Evolutionary conservation across 2,113 vertebrate genomes (phyloP).

Genomic region (Stomatorhinus ivindoensis): DNA sequence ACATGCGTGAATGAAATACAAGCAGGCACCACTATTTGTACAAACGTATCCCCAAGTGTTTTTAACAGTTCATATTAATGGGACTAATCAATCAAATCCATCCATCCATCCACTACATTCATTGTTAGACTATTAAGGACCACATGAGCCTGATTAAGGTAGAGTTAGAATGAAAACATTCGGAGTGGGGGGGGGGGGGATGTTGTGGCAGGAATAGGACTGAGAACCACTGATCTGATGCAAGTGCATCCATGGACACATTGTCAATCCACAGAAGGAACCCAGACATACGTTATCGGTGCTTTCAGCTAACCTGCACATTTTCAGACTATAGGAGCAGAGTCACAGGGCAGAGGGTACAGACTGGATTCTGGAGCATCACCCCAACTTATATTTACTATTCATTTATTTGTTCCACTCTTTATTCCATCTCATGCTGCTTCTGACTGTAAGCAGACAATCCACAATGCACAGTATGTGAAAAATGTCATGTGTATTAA

Average conservation of each 20-base stretch:
- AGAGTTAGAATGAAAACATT: too few relatives aligned
- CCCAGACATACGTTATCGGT: not conserved
- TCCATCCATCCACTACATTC: too few relatives aligned
- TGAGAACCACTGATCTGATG: too few relatives aligned
- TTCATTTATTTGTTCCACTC: too few relatives aligned
- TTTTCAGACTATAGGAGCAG: not conserved
- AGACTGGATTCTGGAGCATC: not conserved
- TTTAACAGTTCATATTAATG: not conserved
- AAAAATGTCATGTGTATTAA: not conserved
- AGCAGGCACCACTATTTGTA: not conserved
- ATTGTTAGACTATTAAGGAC: too few relatives aligned
- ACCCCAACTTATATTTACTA: too few relatives aligned
- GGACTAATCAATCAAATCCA: not conserved
- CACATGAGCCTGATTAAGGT: too few relatives aligned
- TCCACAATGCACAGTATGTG: not conserved
- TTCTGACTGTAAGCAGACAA: not conserved
- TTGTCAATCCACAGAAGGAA: not conserved
- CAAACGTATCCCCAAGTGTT: not conserved
- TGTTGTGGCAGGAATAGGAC: too few relatives aligned
- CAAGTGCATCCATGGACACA: not conserved
- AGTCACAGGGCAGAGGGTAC: not conserved
- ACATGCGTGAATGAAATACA: not conserved
- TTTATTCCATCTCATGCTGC: not conserved
- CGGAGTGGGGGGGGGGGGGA: too few relatives aligned
- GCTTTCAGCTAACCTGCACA: not conserved